Conservation (phyloP, 2,797 vertebrate genomes). For the Micropoecilia bifurca region DNA sequence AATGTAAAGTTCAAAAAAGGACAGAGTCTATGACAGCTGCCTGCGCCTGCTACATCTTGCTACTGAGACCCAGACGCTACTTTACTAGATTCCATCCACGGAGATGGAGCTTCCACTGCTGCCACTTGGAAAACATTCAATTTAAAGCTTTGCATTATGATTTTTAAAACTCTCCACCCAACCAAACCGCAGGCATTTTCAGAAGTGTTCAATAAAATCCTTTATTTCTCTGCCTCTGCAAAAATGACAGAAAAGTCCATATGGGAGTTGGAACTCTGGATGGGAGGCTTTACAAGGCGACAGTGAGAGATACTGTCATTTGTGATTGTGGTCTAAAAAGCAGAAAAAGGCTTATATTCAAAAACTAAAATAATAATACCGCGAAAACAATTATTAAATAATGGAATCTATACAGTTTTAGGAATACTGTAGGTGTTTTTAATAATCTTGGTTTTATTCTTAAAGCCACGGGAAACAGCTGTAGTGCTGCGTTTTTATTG, state of each 20-base stretch:
- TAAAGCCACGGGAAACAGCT: neutral
- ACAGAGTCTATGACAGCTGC: conserved; percentile 6
- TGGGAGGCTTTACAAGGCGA: neutral
- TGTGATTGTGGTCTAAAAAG: neutral
- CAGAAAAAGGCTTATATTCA: neutral
- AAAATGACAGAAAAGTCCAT: neutral
- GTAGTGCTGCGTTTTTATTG: neutral
- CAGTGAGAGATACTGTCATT: neutral
- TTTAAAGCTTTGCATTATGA: neutral
- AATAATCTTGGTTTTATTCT: neutral
- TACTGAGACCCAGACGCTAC: neutral
- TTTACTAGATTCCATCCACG: neutral
- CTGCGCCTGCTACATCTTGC: neutral
- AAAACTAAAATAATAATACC: neutral
- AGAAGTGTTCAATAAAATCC: neutral
- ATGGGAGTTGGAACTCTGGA: neutral
- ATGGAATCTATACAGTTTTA: neutral
- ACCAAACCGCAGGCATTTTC: neutral
- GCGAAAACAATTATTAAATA: neutral
- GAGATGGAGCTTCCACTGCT: neutral
- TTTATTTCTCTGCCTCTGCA: neutral
- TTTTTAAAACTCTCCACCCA: neutral
- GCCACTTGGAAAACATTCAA: neutral
- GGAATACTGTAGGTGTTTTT: neutral
- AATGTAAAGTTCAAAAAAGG: neutral